These are phyloP conservation scores for Ochropleura plecta DNA, from an alignment of 2,888 invertebrate genomes.

Conservation along the genomic window DNA sequence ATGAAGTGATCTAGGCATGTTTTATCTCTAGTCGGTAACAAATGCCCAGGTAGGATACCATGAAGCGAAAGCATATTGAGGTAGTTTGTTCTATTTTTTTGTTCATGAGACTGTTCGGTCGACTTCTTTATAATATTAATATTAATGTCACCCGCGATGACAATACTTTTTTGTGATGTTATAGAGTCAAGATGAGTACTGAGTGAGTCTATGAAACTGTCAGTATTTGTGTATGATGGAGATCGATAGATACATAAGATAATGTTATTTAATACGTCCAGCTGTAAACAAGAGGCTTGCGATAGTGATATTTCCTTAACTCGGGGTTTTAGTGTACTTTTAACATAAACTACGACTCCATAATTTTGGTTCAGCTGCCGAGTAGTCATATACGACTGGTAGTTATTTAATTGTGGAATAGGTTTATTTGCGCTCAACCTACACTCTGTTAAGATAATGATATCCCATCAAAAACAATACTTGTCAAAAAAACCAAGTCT, in stretches of 20 bases:
- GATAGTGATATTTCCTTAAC: constrained; percentile 31
- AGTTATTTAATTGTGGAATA: constrained; percentile 19
- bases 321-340: constrained; percentile 21
- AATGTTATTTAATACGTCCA: constrained; percentile 25
- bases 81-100: constrained; percentile 32
- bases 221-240: constrained; percentile 23
- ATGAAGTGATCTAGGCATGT: background rate
- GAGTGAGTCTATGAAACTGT: constrained; percentile 21
- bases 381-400: constrained; percentile 18
- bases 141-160: too few relatives aligned
- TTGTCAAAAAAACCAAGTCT: too few relatives aligned
- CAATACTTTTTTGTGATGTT: too few relatives aligned
- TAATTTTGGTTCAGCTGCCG: constrained; percentile 50
- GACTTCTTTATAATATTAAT: too few relatives aligned
- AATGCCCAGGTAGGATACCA: background rate
- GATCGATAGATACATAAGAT: constrained; percentile 51
- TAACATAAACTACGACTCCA: constrained; percentile 8
- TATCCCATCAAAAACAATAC: too few relatives aligned
- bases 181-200: constrained; percentile 23
- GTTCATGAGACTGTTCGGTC: constrained; percentile 12
- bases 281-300: constrained; percentile 49
- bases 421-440: constrained; percentile 13
- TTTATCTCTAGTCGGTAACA: background rate
- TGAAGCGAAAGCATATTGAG: constrained; percentile 33
- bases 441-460: constrained; percentile 16